Base-by-base conservation (phyloP, 2,113 vertebrate species). In the Phalacrocorax pelagicus region DNA sequence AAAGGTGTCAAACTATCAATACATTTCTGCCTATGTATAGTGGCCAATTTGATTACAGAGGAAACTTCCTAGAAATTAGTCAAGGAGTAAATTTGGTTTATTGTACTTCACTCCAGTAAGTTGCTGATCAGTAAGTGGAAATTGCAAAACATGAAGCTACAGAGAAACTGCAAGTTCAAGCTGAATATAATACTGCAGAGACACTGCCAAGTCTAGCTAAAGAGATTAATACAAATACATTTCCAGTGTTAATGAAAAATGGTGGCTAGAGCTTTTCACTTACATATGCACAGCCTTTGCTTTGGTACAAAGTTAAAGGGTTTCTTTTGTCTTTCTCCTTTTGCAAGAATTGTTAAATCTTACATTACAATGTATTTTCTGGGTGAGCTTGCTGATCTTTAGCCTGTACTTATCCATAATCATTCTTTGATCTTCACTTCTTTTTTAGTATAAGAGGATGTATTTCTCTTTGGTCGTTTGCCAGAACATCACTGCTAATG, bases 401-500 rank as follows among this genome's bases (percentile, higher is more conserved):
- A 93, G 73, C 82, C 77, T 86, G 55, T 91, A 74, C 91, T 95
- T 94, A 92, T 79, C 82, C 88, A 40, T 94, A 81, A 91, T 93
- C 42, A 46, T 87, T 81, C 88, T 92, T 89, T 96, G 80, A 94
- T 96, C 79, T 74, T 92, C 0, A 55, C 88, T 96, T 93, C 87
- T 93, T 86, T 87, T 75, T 88, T 86, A 24, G 34, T 95, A 5
- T 96, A 88, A 97, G 88, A 96, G 88, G 83, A 94, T 97, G 57
- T 97, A 91, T 88, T 94, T 94, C 36, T 83, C 77, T 95, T 92
- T 94, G 62, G 67, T 94, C 65, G 36, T 61, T 91, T 97, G 94
- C 92, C 94, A 94, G 88, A 91, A 86, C 79, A 79, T 91, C 90
- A 24, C 65, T 94, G 92, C 84, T 94, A 96, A 95, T 97, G 91